Evolutionary conservation across 2,888 invertebrate species (phyloP), one percentile per base, ranked within the genome.

Genomic region (Drosophila anomalata): DNA sequence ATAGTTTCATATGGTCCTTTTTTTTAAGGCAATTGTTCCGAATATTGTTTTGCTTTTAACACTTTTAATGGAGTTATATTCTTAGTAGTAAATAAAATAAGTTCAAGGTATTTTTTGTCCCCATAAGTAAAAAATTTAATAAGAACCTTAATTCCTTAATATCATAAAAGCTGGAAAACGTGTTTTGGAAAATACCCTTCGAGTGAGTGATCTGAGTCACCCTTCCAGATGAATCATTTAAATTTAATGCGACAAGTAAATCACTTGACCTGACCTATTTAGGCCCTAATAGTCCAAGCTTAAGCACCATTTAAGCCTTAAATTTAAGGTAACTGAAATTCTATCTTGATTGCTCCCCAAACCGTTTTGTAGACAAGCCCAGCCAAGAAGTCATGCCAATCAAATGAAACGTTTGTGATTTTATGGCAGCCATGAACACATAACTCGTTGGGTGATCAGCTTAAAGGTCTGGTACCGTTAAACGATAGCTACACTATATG

Each of bases 281-380:
- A 70, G 12, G 20, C 44, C 11, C 29, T 53, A 54, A 65, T 53
- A 29, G 53, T 44, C n/a, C 0, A 67, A 41, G 67, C 65, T 20
- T 66, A 54, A 66, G 70, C 58, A 50, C 44, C 71, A 50, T 51
- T 70, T 70, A 58, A 29, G 29, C 29, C 29, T 29, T 29, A 29
- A 29, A 9, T 2, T 29, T 29, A 29, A 39, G 59, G 46, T 33
- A 61, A 31, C 9, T 24, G 11, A 42, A 68, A 44, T 36, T 36
- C 33, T 4, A 62, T 63, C 70, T 84, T 84, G 84, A 82, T 78
- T 63, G 68, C 59, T 42, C 22, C 54, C 62, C 73, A 82, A 82
- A 69, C 62, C 71, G 72, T 51, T 59, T 17, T 22, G 14, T 42
- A 9, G 20, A 1, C 5, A 22, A 12, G 6, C 11, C 11, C 22